These are phyloP conservation scores for Tichodroma muraria DNA, from an alignment of 2,113 vertebrate genomes.

Conservation along the genomic window DNA sequence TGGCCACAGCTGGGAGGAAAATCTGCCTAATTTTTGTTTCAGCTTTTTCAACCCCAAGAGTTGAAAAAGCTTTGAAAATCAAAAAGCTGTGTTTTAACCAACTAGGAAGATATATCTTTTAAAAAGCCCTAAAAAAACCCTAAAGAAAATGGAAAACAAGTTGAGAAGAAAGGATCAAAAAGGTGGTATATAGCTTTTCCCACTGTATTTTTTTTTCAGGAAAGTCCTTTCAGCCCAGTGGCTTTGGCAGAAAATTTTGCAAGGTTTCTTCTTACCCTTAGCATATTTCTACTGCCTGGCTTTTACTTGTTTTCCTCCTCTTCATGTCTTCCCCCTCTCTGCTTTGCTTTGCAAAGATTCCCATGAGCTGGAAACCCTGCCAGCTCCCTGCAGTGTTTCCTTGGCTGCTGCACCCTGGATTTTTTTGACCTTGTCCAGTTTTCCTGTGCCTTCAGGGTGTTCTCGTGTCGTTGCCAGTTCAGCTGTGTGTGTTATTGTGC, in stretches of 20 bases:
- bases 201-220: neutral
- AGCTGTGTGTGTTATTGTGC: neutral
- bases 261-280: neutral
- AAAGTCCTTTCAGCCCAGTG: neutral
- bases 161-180: neutral
- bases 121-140: neutral
- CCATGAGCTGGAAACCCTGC: neutral
- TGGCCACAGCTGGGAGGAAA: neutral
- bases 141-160: neutral
- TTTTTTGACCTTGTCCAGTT: neutral
- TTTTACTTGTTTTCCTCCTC: neutral
- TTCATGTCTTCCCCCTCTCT: neutral
- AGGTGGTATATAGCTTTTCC: neutral
- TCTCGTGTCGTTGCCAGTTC: neutral
- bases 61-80: neutral
- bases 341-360: neutral
- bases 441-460: neutral
- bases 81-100: neutral
- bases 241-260: neutral
- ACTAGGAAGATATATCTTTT: neutral
- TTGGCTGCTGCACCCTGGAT: neutral
- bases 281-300: neutral
- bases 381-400: neutral
- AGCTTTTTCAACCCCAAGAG: neutral
- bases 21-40: neutral